Conservation (phyloP, 2,888 invertebrate species). For the Microplitis manilae region DNA sequence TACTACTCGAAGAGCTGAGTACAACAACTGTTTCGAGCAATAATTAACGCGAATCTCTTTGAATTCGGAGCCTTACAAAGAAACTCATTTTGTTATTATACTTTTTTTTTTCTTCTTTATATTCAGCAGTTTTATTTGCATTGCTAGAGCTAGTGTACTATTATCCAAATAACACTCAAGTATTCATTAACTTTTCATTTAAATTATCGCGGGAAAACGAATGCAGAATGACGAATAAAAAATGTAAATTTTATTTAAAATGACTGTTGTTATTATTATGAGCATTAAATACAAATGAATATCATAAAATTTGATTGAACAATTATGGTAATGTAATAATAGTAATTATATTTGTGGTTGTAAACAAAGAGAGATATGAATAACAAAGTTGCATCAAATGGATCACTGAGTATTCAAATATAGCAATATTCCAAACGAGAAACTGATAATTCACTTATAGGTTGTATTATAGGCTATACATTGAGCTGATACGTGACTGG, state of each 20-base stretch:
- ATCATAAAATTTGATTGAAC: background rate
- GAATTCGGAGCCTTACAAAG: conserved; percentile 30
- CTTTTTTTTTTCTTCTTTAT: conserved; percentile 7
- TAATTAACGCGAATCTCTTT: conserved; percentile 40
- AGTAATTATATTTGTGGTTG: background rate
- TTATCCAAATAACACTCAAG: conserved; percentile 30
- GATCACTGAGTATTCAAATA: conserved; percentile 12
- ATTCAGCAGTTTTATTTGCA: conserved; percentile 23
- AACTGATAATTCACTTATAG: conserved; percentile 29
- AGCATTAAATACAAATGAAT: background rate
- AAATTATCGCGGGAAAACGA: background rate
- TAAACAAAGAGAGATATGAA: background rate
- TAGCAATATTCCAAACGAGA: conserved; percentile 18
- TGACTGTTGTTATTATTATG: background rate
- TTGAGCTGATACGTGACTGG: conserved; percentile 29
- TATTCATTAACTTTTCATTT: background rate
- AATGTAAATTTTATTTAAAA: no score
- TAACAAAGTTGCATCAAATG: background rate
- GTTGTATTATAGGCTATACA: conserved; percentile 11
- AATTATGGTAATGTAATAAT: background rate
- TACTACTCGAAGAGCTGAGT: conserved; percentile 19
- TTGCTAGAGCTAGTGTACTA: conserved; percentile 20
- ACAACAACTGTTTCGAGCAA: conserved; percentile 23
- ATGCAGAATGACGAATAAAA: no score
- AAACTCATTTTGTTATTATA: conserved; percentile 2